A percentile compares a stretch with the other conserved stretches of the same genome.
Conservation (phyloP, 2,113 vertebrate genomes). For the Cyanoderma ruficeps region DNA sequence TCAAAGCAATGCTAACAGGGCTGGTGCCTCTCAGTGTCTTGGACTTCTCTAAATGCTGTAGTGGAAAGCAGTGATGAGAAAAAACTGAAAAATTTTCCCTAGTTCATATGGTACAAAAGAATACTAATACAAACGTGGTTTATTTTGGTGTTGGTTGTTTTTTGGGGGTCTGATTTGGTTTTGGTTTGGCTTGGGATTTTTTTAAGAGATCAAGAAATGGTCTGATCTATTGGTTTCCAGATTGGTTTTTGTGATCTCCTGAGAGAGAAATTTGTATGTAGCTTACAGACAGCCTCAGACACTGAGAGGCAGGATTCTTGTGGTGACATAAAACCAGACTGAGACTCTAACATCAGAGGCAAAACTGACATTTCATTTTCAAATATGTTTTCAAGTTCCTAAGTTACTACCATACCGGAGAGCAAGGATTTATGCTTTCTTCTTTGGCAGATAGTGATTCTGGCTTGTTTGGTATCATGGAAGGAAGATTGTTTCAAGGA, state of each 20-base stretch:
- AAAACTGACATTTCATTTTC: background rate
- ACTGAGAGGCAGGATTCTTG: background rate
- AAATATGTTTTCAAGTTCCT: background rate
- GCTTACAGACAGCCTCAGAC: background rate
- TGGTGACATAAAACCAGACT: background rate
- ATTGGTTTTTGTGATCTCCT: background rate
- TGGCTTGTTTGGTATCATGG: background rate
- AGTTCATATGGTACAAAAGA: background rate
- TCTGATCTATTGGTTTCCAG: background rate
- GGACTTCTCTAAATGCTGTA: background rate
- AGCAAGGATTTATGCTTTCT: background rate
- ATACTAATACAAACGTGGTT: background rate
- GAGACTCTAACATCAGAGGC: background rate
- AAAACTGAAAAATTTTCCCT: background rate
- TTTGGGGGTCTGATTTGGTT: background rate
- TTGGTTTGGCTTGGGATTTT: background rate
- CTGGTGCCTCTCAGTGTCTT: background rate
- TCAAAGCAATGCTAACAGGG: background rate
- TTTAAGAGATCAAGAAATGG: background rate
- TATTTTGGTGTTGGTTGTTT: background rate
- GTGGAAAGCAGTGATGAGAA: background rate
- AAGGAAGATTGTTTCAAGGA: background rate
- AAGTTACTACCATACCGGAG: background rate
- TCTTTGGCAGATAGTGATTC: background rate
- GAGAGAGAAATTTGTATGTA: background rate